Evolutionary conservation across 2,797 vertebrate genomes (phyloP), one percentile per base, ranked within the genome.

Genomic region (Tauraco hartlaubi): DNA sequence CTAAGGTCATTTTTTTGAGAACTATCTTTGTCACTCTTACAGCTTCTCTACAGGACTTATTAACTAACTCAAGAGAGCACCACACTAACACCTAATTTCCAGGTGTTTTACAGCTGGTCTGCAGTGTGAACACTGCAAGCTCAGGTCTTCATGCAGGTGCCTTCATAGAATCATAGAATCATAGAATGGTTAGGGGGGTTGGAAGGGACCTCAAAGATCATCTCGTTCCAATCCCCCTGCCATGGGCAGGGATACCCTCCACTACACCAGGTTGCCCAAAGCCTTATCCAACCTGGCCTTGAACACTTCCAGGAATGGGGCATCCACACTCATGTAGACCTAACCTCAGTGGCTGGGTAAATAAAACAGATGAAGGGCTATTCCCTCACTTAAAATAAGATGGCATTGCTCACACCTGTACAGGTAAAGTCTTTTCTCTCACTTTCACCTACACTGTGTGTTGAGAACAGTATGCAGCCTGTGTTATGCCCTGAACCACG

Each of bases 51-150:
- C 26, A 54, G 15, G 58, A 48, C 5, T 73, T 74, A 29, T 2
- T 56, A 54, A 12, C 20, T 80, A 54, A 12, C 20, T 80, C 9
- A 62, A 52, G 18, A 76, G 12, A 26, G 9, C 31, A 82, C 18
- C 25, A n/a, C 12, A 5, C 8, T 39, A 56, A 44, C 31, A 11
- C 16, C 11, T 37, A 41, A 76, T 74, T 44, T 73, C 48, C 12
- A 28, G 6, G 5, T 61, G 15, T 3, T 31, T n/a, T n/a, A 9
- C 8, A 2, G 8, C 11, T 33, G 20, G 1, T 35, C 18, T 71
- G 39, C 5, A 1, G 1, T 10, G 5, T n/a, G 12, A 76, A 21
- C 17, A 33, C 29, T 58, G 43, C 15, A 73, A 61, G 20, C 9
- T 69, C 41, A 72, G n/a, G 29, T 68, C 26, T 84, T 33, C 6